phyloP scores from a whole-genome alignment of 2,888 invertebrate species.

The Cynaeus angustus region DNA sequence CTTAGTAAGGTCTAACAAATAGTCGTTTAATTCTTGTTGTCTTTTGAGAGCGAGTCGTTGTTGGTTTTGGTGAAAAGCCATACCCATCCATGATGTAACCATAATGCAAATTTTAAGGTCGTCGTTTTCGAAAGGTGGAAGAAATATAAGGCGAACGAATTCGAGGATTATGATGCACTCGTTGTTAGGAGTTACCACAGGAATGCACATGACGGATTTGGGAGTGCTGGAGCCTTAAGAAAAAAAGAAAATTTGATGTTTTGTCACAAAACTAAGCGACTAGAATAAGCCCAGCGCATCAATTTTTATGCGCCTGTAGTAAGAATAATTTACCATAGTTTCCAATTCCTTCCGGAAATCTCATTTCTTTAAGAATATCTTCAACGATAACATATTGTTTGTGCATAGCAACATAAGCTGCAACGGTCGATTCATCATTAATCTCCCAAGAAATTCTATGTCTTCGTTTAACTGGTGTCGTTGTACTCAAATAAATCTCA shows the following conservation, averaged over 20 bases:
- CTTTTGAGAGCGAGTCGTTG: constrained; percentile 67
- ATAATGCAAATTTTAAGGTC: constrained; percentile 68
- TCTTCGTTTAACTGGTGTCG: constrained; percentile 68
- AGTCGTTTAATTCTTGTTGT: constrained; percentile 69
- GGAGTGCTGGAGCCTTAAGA: constrained; percentile 63
- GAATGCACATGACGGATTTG: constrained; percentile 76
- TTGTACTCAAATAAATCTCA: constrained; percentile 74
- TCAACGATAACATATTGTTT: constrained; percentile 75
- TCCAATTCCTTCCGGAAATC: constrained; percentile 76
- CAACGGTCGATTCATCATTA: constrained; percentile 73
- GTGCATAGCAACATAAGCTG: constrained; percentile 75
- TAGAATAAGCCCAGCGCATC: too few species aligned
- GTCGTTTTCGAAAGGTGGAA: constrained; percentile 63
- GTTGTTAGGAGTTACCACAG: constrained; percentile 75
- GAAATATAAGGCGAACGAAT: constrained; percentile 71
- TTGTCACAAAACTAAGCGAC: too few species aligned
- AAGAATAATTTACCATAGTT: constrained; percentile 54
- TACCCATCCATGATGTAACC: constrained; percentile 70
- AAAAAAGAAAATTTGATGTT: too few species aligned
- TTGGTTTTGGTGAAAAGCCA: constrained; percentile 70
- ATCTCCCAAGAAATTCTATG: constrained; percentile 77
- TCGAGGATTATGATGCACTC: constrained; percentile 77
- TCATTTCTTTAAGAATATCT: constrained; percentile 74
- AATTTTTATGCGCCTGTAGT: too few species aligned
- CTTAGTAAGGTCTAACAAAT: constrained; percentile 67